phyloP scores from a whole-genome alignment of 2,888 invertebrate genomes.

The Schrankia costaestrigalis region DNA sequence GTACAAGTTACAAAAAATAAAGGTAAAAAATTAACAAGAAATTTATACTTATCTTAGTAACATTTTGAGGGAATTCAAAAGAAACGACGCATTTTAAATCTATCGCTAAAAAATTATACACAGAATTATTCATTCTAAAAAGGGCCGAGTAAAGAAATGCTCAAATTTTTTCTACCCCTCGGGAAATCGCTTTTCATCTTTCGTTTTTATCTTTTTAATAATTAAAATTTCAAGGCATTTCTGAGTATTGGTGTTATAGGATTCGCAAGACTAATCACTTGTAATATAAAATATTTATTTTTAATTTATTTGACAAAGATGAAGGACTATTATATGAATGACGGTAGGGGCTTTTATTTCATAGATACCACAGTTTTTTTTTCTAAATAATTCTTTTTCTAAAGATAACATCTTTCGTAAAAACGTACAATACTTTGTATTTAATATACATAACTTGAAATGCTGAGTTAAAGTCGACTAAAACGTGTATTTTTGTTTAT shows the following conservation, averaged over 20 bases:
- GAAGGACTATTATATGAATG: no score
- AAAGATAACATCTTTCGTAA: no score
- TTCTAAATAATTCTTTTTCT: no score
- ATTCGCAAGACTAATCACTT: slow-evolving; percentile 15
- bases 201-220: slow-evolving; percentile 43
- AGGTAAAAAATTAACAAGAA: slow-evolving; percentile 28
- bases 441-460: no score
- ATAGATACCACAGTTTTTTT: no score
- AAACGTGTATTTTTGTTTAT: no score
- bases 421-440: no score
- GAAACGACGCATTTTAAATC: slow-evolving; percentile 42
- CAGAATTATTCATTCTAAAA: slow-evolving; percentile 54
- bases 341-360: no score
- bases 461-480: no score
- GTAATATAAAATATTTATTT: no score
- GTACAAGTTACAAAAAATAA: slow-evolving; percentile 24
- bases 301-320: no score
- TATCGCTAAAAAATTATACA: slow-evolving; percentile 44
- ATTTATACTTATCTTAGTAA: slow-evolving; percentile 29
- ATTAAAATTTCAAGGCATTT: slow-evolving; percentile 45
- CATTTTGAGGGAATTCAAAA: slow-evolving; percentile 34
- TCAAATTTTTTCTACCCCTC: slow-evolving; percentile 33
- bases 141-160: slow-evolving; percentile 39
- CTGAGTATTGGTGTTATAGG: slow-evolving; percentile 32
- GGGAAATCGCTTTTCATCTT: slow-evolving; percentile 39